A percentile compares a stretch with the other conserved stretches of the same genome.
These are phyloP conservation scores for Quadroppia sp. DNA, from an alignment of 2,888 invertebrate genomes.

Conservation along the genomic window DNA sequence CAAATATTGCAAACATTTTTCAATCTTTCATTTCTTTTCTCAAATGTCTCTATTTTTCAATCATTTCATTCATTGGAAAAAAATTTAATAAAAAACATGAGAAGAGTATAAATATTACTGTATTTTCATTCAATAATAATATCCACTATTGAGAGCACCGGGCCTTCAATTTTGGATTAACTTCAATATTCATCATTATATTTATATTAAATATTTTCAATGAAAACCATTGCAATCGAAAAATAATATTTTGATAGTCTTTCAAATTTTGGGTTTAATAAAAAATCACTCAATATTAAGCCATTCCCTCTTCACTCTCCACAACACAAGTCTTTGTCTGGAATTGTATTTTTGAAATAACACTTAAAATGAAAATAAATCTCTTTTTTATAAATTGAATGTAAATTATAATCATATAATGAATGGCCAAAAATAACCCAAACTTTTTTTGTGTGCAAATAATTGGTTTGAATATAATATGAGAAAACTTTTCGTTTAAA, in stretches of 20 bases:
- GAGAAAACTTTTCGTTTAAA: neutral
- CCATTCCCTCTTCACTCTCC: neutral
- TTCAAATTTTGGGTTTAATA: too few relatives aligned
- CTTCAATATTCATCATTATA: too few relatives aligned
- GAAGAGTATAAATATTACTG: slow-evolving; percentile 22
- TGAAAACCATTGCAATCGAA: too few relatives aligned
- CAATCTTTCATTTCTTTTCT: neutral
- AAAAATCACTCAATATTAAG: neutral
- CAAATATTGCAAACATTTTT: neutral
- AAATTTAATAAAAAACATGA: slow-evolving; percentile 18
- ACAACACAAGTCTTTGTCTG: too few relatives aligned
- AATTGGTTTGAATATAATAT: neutral
- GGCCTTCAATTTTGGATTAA: too few relatives aligned
- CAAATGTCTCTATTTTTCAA: slow-evolving; percentile 10
- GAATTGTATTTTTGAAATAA: too few relatives aligned
- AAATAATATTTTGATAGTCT: too few relatives aligned
- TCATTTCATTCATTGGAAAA: slow-evolving; percentile 6
- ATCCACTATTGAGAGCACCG: neutral
- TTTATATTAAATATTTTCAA: too few relatives aligned
- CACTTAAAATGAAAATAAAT: neutral
- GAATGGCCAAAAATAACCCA: slow-evolving; percentile 4
- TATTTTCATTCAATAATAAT: neutral
- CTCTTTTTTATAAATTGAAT: slow-evolving; percentile 5
- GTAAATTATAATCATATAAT: neutral
- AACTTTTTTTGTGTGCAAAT: neutral